phyloP scores from a whole-genome alignment of 2,113 vertebrate genomes.

The Lagopus leucura region DNA sequence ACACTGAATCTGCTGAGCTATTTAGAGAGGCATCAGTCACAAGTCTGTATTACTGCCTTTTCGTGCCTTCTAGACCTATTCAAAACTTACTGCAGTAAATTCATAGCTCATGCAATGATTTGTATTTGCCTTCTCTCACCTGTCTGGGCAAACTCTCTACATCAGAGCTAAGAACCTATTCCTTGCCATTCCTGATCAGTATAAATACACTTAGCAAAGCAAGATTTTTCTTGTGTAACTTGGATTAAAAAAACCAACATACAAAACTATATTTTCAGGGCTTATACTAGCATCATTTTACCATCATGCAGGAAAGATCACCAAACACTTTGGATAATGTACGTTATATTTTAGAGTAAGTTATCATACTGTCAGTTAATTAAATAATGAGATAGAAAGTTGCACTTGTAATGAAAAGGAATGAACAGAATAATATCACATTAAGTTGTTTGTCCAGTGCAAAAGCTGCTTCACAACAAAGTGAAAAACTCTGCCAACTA shows the following conservation, averaged over 20 bases:
- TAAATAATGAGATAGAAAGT: neutral
- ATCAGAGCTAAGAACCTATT: neutral
- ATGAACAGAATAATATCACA: neutral
- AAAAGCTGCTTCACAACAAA: conserved; percentile 18
- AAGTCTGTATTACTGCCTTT: neutral
- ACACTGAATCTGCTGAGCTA: neutral
- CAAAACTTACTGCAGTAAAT: neutral
- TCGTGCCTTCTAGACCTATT: neutral
- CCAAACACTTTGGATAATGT: neutral
- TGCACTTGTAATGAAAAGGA: neutral
- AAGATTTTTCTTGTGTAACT: neutral
- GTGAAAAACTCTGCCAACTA: conserved; percentile 21
- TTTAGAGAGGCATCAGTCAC: neutral
- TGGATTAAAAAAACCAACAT: neutral
- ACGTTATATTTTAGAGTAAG: neutral
- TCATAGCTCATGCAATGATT: neutral
- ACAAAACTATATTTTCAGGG: neutral
- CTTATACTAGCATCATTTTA: neutral
- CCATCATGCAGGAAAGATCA: neutral
- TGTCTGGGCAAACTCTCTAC: neutral
- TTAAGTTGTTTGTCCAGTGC: neutral
- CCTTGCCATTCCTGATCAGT: neutral
- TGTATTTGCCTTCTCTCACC: neutral
- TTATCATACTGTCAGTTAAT: neutral
- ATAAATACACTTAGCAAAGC: neutral